phyloP scores from a whole-genome alignment of 2,113 vertebrate genomes.

The Eudorcas thomsonii region DNA sequence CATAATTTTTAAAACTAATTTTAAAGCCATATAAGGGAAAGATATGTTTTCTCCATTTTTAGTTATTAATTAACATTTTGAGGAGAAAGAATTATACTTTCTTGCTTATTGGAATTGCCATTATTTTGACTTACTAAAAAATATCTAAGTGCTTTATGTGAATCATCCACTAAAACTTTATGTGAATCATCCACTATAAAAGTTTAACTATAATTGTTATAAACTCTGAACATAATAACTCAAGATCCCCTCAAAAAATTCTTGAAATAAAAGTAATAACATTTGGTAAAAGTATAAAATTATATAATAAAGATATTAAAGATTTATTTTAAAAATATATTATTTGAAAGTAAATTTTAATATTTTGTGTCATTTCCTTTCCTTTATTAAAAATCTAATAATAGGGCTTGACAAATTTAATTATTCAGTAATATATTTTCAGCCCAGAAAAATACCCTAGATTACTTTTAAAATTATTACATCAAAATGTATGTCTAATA shows the following conservation, averaged over 20 bases:
- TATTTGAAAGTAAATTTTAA: slow-evolving; percentile 13
- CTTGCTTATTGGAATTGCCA: neutral
- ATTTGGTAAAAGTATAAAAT: neutral
- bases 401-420: neutral
- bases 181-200: neutral
- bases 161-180: neutral
- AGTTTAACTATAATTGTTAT: neutral
- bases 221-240: neutral
- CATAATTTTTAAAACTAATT: neutral
- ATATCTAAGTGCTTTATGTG: neutral
- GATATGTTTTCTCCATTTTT: neutral
- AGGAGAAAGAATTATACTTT: neutral
- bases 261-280: neutral
- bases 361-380: neutral
- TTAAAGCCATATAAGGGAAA: neutral
- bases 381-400: slow-evolving; percentile 19
- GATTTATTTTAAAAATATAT: slow-evolving; percentile 12
- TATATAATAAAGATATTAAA: neutral
- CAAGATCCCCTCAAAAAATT: neutral
- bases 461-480: slow-evolving; percentile 13
- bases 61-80: neutral
- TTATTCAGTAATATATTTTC: slow-evolving; percentile 24
- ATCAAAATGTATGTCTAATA: slow-evolving; percentile 28
- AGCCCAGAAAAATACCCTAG: neutral
- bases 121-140: neutral